Conservation (phyloP, 1,140 invertebrate genomes). For the Eurosta solidaginis region DNA sequence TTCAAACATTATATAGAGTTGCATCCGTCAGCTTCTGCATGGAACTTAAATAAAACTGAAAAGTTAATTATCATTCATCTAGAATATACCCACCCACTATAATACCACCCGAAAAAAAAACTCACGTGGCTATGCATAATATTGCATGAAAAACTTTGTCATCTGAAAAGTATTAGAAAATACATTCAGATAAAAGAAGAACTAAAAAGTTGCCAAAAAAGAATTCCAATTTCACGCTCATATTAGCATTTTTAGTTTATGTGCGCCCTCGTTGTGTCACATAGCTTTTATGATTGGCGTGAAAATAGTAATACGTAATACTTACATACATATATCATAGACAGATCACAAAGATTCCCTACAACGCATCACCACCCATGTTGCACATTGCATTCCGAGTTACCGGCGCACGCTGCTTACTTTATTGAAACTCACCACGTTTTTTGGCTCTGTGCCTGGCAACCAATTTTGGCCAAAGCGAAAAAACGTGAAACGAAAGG, state of each 20-base stretch:
- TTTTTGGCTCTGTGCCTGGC: background rate
- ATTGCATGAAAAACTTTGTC: background rate
- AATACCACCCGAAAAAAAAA: too few relatives aligned
- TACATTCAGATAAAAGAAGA: background rate
- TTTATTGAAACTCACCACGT: background rate
- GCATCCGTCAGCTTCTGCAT: too few relatives aligned
- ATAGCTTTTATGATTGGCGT: background rate
- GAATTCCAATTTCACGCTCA: background rate
- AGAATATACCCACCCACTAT: too few relatives aligned
- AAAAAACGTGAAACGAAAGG: background rate
- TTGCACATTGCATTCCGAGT: background rate
- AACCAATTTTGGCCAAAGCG: background rate
- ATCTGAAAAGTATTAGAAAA: background rate
- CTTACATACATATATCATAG: background rate
- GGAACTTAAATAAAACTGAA: too few relatives aligned
- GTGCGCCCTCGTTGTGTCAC: constrained; percentile 2
- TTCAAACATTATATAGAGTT: too few relatives aligned
- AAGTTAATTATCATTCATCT: too few relatives aligned
- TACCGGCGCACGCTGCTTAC: background rate
- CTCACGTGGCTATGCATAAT: too few relatives aligned
- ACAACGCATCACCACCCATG: background rate
- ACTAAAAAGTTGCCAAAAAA: background rate
- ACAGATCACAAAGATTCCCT: background rate
- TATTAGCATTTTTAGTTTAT: background rate
- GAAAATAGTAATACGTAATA: too few relatives aligned